Conservation (phyloP, 2,888 invertebrate species). For the Spialia ferax region DNA sequence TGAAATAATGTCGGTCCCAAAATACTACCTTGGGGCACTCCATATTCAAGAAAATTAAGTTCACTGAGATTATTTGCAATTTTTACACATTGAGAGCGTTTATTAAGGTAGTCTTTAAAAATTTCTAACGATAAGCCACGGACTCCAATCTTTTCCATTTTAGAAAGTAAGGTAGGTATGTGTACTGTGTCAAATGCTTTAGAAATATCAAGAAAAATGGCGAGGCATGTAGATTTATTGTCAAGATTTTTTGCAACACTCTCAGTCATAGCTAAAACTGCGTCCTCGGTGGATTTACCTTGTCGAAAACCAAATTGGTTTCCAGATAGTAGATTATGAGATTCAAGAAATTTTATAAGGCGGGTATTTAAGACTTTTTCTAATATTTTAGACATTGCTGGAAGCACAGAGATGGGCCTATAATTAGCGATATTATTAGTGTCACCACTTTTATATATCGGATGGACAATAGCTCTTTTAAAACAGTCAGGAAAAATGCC, state of each 20-base stretch:
- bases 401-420: background rate
- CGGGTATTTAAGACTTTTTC: background rate
- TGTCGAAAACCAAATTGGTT: background rate
- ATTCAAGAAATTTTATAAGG: background rate
- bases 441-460: background rate
- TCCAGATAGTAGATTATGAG: background rate
- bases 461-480: background rate
- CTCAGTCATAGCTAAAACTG: background rate
- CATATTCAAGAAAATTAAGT: background rate
- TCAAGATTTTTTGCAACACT: background rate
- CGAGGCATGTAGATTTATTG: background rate
- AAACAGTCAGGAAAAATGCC: background rate
- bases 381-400: background rate
- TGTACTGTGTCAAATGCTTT: background rate
- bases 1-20: background rate
- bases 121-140: background rate
- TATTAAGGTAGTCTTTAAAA: background rate
- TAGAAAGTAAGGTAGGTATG: background rate
- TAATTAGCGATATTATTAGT: background rate
- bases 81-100: background rate
- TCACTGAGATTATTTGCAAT: conserved; percentile 1
- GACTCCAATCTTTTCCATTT: background rate
- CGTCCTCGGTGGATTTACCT: background rate
- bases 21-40: background rate
- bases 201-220: background rate